phyloP scores from a whole-genome alignment of 1,140 invertebrate species.

The Sesamia nonagrioides region DNA sequence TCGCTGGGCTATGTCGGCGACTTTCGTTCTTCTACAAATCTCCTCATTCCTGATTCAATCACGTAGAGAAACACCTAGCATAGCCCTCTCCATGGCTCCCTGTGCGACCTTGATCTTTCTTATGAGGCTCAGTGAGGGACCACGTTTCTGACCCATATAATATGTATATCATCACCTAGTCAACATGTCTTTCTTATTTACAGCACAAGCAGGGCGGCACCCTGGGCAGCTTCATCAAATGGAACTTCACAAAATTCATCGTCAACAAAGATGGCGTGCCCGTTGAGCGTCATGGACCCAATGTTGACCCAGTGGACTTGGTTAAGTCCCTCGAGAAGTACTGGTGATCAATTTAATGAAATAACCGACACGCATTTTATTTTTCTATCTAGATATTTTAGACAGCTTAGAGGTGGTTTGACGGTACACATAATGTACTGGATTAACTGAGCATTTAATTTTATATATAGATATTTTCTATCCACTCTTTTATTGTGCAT shows the following conservation, averaged over 20 bases:
- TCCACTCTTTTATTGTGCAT: not conserved
- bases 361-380: constrained; percentile 19
- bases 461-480: not conserved
- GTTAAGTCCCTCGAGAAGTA: constrained; percentile 91
- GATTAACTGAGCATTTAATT: constrained; percentile 14
- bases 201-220: constrained; percentile 92
- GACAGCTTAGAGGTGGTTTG: constrained; percentile 1
- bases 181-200: constrained; percentile 63
- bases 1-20: too few species aligned
- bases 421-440: not conserved
- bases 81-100: too few species aligned
- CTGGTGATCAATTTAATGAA: constrained; percentile 81
- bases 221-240: constrained; percentile 94
- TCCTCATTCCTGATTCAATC: too few species aligned
- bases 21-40: too few species aligned
- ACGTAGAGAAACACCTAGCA: too few species aligned
- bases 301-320: constrained; percentile 91
- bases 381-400: constrained; percentile 2
- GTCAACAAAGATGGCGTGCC: constrained; percentile 95
- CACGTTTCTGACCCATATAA: too few species aligned
- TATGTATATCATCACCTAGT: too few species aligned
- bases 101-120: too few species aligned
- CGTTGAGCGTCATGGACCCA: constrained; percentile 94
- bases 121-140: too few species aligned
- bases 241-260: constrained; percentile 99